These are phyloP conservation scores for Chloropsis hardwickii DNA, from an alignment of 2,113 vertebrate genomes.

Conservation along the genomic window DNA sequence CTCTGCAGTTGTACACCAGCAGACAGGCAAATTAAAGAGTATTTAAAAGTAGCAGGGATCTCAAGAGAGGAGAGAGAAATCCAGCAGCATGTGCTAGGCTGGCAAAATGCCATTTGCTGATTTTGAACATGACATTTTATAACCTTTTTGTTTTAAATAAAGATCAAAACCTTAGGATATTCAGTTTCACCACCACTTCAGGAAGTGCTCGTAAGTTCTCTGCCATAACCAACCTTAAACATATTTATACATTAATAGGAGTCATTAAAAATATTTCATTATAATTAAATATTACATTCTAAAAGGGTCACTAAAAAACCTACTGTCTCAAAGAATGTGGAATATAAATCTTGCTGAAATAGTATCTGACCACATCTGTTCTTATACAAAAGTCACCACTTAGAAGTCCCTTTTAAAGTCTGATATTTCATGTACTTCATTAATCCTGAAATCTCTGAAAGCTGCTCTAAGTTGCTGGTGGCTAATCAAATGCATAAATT, in stretches of 20 bases:
- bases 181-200: background rate
- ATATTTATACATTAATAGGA: background rate
- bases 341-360: background rate
- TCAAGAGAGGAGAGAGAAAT: conserved; percentile 1
- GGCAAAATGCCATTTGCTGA: background rate
- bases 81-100: background rate
- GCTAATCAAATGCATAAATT: background rate
- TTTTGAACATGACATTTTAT: conserved; percentile 32
- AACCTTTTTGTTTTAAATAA: conserved; percentile 24
- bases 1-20: background rate
- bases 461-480: background rate
- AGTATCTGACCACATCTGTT: background rate
- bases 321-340: background rate
- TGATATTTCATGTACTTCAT: background rate
- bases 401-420: background rate
- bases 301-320: background rate
- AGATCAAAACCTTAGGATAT: conserved; percentile 11
- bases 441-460: background rate
- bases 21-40: conserved; percentile 12
- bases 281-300: background rate
- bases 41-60: background rate
- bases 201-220: background rate
- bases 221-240: background rate
- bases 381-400: background rate
- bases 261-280: background rate